A percentile compares a stretch with the other conserved stretches of the same genome.
phyloP scores from a whole-genome alignment of 2,888 invertebrate genomes.

The Apamea anceps region DNA sequence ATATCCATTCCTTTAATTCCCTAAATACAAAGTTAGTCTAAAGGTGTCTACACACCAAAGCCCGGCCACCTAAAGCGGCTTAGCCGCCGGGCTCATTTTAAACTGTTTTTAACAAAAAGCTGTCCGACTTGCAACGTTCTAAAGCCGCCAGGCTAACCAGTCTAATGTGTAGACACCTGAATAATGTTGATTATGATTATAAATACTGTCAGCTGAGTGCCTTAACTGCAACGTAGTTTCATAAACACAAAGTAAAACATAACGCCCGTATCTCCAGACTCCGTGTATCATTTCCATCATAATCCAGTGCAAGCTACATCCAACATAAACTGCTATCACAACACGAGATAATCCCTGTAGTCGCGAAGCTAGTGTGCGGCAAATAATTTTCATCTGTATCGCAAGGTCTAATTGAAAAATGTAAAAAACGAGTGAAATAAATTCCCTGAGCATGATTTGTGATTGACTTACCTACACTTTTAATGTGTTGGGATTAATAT shows the following conservation, averaged over 20 bases:
- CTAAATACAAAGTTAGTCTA: too few species aligned
- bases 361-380: neutral
- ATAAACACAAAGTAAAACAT: constrained; percentile 27
- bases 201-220: too few species aligned
- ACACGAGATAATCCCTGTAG: constrained; percentile 41
- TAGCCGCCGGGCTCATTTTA: neutral
- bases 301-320: constrained; percentile 44
- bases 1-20: too few species aligned
- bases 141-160: too few species aligned
- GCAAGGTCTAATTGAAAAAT: neutral
- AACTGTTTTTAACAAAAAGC: too few species aligned
- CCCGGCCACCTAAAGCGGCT: too few species aligned
- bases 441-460: neutral
- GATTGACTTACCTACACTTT: neutral
- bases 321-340: constrained; percentile 37
- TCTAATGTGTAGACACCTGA: neutral
- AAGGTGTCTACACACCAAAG: neutral
- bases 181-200: neutral
- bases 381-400: neutral
- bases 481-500: neutral
- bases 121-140: neutral
- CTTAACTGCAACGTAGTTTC: constrained; percentile 1
- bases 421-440: neutral
- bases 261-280: constrained; percentile 25
- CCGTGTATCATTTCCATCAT: constrained; percentile 49